A percentile compares a stretch with the other conserved stretches of the same genome.
phyloP scores from a whole-genome alignment of 92 coral and sea anemone species.

The Epizoanthus scotinus region DNA sequence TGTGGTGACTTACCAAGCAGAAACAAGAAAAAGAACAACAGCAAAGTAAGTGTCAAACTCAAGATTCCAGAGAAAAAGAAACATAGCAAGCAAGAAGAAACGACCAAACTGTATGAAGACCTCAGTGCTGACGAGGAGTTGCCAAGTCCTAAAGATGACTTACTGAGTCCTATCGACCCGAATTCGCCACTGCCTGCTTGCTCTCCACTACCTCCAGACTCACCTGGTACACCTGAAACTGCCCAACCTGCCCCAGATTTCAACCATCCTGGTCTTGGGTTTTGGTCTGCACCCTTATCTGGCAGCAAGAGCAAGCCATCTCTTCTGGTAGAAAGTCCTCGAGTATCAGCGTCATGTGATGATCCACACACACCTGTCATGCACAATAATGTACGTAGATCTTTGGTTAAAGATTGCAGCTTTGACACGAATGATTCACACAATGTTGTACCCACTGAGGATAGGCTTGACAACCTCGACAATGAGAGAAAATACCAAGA shows the following conservation, averaged over 20 bases:
- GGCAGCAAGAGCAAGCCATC: conserved; percentile 10
- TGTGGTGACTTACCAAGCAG: background rate
- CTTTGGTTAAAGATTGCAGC: background rate
- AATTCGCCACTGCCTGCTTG: conserved; percentile 1
- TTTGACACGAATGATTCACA: background rate
- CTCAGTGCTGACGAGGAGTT: conserved; percentile 24
- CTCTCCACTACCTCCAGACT: conserved; percentile 26
- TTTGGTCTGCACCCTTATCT: conserved; percentile 34
- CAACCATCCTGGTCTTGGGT: conserved; percentile 73
- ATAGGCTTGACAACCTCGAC: background rate
- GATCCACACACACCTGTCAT: too few species aligned
- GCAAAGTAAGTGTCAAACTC: background rate
- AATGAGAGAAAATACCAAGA: conserved; percentile 1
- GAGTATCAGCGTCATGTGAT: background rate
- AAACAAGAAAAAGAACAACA: background rate
- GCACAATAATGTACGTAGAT: background rate
- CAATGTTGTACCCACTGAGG: background rate
- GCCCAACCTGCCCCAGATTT: conserved; percentile 79
- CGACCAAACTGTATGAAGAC: conserved; percentile 17
- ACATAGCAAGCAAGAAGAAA: background rate
- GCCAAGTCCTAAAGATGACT: conserved; percentile 17
- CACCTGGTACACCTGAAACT: conserved; percentile 85
- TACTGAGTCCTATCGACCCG: conserved; percentile 21
- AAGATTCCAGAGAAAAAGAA: conserved; percentile 7
- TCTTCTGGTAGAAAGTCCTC: background rate